These are phyloP conservation scores for Cerastis leucographa DNA, from an alignment of 2,888 invertebrate species.

Conservation along the genomic window DNA sequence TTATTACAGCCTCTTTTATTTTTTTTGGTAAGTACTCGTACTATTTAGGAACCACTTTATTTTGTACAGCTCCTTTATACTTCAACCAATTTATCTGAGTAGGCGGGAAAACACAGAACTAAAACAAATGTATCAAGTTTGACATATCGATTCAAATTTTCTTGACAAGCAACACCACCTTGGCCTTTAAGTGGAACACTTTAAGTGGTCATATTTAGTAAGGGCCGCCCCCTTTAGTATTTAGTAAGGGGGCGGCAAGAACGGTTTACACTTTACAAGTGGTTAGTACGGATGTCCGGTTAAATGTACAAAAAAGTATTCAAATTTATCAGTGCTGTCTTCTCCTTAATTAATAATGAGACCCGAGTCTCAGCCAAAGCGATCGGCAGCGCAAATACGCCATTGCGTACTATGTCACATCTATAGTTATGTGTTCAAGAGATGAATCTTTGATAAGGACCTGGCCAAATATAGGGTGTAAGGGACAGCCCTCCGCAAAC, in stretches of 20 bases:
- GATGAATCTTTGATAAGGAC: background rate
- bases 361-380: background rate
- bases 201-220: too few relatives aligned
- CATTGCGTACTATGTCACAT: background rate
- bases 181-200: too few relatives aligned
- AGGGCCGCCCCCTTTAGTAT: too few relatives aligned
- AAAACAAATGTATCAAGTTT: too few relatives aligned
- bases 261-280: background rate
- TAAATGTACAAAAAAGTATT: background rate
- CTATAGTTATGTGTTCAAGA: background rate
- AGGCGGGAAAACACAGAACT: too few relatives aligned
- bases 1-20: conserved; percentile 26
- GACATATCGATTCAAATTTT: too few relatives aligned
- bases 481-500: too few relatives aligned
- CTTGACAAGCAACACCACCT: too few relatives aligned
- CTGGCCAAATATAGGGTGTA: background rate
- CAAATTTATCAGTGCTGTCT: background rate
- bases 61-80: background rate
- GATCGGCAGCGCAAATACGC: background rate
- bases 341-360: background rate
- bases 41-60: background rate
- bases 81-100: background rate
- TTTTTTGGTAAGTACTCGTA: background rate
- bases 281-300: background rate
- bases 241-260: background rate